Base-by-base conservation (phyloP, 2,888 invertebrate genomes). In the Lacanobia wlatinum region DNA sequence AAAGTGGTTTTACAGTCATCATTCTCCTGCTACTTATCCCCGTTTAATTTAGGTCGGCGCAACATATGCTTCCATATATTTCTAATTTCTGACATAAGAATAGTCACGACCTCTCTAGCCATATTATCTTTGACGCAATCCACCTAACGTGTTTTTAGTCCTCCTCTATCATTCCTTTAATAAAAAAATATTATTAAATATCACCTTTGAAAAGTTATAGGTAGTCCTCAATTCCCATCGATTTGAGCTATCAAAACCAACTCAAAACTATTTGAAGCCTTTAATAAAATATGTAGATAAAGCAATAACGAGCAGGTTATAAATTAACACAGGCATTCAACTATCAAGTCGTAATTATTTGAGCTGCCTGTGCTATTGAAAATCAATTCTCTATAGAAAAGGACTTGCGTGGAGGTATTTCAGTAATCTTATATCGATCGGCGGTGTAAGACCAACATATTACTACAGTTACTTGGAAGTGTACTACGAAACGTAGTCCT, bases 371-470 rank as follows among this genome's bases (percentile, higher is more conserved):
- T 60, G 59, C 65, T 80, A 69, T 73, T 56, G 68, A 81, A 77
- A 80, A 81, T 78, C 69, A 77, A 81, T 80, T 67, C 38, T 55
- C 56, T 60, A 61, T 64, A 62, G 69, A 82, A 73, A 81, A 70
- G 43, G 64, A 50, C 52, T 60, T n/a, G 68, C 56, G 69, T 78
- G 53, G 18, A 78, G 66, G 66, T 69, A 58, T 70, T 80, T 67
- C 21, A 48, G 62, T 63, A 52, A 73, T 69, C 63, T 76, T 63
- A 59, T 38, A 77, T 77, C 59, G 81, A 80, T 73, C 28, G 62
- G 8, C 14, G 48, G 48, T 34, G 46, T 52, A 50, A 61, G 46
- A 66, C 21, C 21, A 12, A 48, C 52, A 40, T 63, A 60, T 53
- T 60, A 16, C 12, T 46, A 62, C 10, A 48, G 34, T 56, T 21